A percentile compares a stretch with the other conserved stretches of the same genome.
These are phyloP conservation scores for Delichon dasypus DNA, from an alignment of 2,797 vertebrate species.

Conservation along the genomic window DNA sequence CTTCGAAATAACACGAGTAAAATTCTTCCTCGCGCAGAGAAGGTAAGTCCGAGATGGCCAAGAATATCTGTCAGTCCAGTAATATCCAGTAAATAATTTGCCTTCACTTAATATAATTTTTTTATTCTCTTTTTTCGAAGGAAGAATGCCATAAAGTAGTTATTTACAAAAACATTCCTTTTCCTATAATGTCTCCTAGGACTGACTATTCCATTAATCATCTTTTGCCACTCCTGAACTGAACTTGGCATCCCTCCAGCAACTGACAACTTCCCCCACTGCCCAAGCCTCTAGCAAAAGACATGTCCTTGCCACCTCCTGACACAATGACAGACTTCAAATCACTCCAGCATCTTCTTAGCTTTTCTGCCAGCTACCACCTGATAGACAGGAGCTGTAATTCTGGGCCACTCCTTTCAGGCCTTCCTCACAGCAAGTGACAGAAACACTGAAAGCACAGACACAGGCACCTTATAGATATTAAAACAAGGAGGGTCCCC, in stretches of 20 bases:
- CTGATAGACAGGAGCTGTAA: neutral
- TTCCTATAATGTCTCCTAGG: neutral
- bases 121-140: neutral
- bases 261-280: neutral
- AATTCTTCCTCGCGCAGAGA: slow-evolving; percentile 81
- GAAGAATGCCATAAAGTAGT: neutral
- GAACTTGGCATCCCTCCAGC: neutral
- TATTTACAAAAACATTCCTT: neutral
- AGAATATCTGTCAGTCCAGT: slow-evolving; percentile 81
- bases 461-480: neutral
- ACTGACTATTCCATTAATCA: neutral
- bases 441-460: neutral
- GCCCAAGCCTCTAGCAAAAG: neutral
- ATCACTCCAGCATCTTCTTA: neutral
- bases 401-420: neutral
- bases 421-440: neutral
- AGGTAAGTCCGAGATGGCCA: slow-evolving; percentile 87
- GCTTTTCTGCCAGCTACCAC: neutral
- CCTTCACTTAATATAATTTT: neutral
- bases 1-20: slow-evolving; percentile 90
- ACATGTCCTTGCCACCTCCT: neutral
- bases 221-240: neutral
- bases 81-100: neutral
- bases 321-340: slow-evolving; percentile 4
- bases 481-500: neutral